Evolutionary conservation across 2,797 vertebrate genomes (phyloP).

Genomic region (Steatocranus sp.): DNA sequence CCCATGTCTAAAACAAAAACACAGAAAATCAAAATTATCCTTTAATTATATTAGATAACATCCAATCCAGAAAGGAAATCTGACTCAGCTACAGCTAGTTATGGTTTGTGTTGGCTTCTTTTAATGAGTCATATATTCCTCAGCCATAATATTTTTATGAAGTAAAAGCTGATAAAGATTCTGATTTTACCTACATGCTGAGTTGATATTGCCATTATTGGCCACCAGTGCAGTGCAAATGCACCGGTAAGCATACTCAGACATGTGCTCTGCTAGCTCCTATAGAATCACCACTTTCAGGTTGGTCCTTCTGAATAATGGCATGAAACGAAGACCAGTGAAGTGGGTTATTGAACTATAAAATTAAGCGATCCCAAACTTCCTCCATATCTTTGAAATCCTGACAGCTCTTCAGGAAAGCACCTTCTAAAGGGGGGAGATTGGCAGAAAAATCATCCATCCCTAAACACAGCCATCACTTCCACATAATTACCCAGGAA

Average conservation of each 20-base stretch:
- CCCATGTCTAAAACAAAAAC: neutral
- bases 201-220: neutral
- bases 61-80: neutral
- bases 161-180: neutral
- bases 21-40: neutral
- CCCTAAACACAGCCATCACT: slow-evolving; percentile 63
- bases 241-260: neutral
- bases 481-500: slow-evolving; percentile 72
- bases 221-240: neutral
- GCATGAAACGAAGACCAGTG: slow-evolving; percentile 31
- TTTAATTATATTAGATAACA: neutral
- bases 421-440: slow-evolving; percentile 38
- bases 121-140: neutral
- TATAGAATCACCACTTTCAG: slow-evolving; percentile 19
- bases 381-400: slow-evolving; percentile 33
- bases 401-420: slow-evolving; percentile 41
- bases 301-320: neutral
- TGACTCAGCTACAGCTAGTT: rapidly evolving
- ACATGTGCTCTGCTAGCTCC: neutral
- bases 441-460: slow-evolving; percentile 46
- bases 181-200: neutral
- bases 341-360: slow-evolving; percentile 57
- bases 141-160: neutral
- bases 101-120: rapidly evolving
- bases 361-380: slow-evolving; percentile 40